Evolutionary conservation across 30 jellyfish, hydroid and myxozoan species (phyloP).

Genomic region (Pelagia noctiluca): DNA sequence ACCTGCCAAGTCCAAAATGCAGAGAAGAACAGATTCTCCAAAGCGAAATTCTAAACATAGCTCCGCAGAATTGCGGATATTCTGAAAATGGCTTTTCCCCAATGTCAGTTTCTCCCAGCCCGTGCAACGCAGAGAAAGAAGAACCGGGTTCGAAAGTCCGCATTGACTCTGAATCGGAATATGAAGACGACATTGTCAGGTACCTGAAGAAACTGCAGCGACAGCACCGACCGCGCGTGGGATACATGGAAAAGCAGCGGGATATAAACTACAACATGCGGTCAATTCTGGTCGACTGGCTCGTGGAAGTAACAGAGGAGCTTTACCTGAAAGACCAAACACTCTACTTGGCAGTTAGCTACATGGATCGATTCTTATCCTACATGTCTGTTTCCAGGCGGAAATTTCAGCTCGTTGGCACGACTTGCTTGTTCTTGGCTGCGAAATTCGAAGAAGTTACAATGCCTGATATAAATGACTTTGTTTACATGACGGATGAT

Average conservation of each 20-base stretch:
- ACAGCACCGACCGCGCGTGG: conserved; percentile 58
- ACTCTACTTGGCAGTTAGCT: conserved; percentile 80
- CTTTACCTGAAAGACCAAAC: conserved; percentile 88
- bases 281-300: conserved; percentile 94
- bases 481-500: conserved; percentile 97
- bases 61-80: background rate
- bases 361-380: conserved; percentile 91
- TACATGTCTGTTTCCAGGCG: conserved; percentile 95
- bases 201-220: conserved; percentile 18
- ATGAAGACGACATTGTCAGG: conserved; percentile 55
- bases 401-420: conserved; percentile 96
- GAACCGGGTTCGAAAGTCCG: background rate
- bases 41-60: conserved; percentile 25
- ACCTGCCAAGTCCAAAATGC: background rate
- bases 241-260: conserved; percentile 90
- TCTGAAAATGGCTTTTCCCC: conserved; percentile 19
- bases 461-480: conserved; percentile 96
- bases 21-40: conserved; percentile 15
- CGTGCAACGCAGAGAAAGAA: conserved; percentile 33
- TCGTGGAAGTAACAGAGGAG: conserved; percentile 95
- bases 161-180: conserved; percentile 30
- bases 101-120: conserved; percentile 56
- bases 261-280: conserved; percentile 92
- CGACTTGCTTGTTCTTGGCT: conserved; percentile 96
- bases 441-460: conserved; percentile 96